Evolutionary conservation across 2,888 invertebrate species (phyloP), one percentile per base, ranked within the genome.

Genomic region (Dasysyrphus albostriatus): DNA sequence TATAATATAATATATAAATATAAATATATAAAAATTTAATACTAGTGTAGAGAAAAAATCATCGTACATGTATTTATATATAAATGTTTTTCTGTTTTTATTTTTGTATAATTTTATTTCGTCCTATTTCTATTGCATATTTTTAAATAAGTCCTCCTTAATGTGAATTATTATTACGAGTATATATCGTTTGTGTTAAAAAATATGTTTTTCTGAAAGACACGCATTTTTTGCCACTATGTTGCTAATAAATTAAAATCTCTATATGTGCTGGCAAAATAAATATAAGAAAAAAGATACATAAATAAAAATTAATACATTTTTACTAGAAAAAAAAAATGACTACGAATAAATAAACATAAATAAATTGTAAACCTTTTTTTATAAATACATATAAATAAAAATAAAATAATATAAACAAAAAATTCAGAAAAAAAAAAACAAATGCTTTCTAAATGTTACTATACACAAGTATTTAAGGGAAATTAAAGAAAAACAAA

Each of bases 401-500:
- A 14, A 44, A 77, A 87, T 81, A 83, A 87, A 80, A 84, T 83
- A 85, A 74, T 75, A 67, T 63, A 83, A 74, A 81, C 8, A 47
- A 42, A 70, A 47, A 56, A 61, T 47, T 47, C 16, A 70, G n/a
- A 34, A 61, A 75, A 29, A 75, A 29, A 73, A 61, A 67, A 80
- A 88, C 61, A 89, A 61, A 88, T 88, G 89, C 88, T 89, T 89
- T 89, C 88, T 89, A 88, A 89, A 88, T 89, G 89, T 89, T 89
- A 89, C 88, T 89, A 89, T 83, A 88, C 61, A 83, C 81, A 88
- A 69, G 67, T 77, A 87, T 84, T 88, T 82, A 81, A 77, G 83
- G 75, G 73, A 80, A 65, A 65, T 59, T 77, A 63, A 83, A 73
- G 67, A 16, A 54, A 73, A 16, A 80, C 51, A 80, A 65, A 67